Evolutionary conservation across 2,888 invertebrate species (phyloP), one percentile per base, ranked within the genome.

Genomic region (Apodemia mormo): DNA sequence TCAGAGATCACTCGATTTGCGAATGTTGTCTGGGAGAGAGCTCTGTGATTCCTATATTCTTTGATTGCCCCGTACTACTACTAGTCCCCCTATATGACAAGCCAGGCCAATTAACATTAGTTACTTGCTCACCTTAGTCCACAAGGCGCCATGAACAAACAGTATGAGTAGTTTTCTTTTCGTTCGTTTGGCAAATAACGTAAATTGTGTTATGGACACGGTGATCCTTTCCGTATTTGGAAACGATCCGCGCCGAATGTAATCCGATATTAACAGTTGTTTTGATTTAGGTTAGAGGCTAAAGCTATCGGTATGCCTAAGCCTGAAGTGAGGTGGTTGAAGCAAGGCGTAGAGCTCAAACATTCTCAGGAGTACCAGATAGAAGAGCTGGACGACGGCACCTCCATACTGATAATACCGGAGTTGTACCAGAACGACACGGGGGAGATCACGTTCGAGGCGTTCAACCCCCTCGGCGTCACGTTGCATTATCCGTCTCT

Each of bases 341-440:
- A 96, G 86, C 96, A 97, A 84, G 96, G 96, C 68, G 90, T 94
- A 76, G 96, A 97, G 92, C 95, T 98, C 75, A 90, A 94, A 75
- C 95, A 96, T 71, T 96, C 97, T 0, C 95, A 96, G 85, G 97
- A 97, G 90, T 97, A 97, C 88, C 95, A 96, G 83, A 96, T 97
- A 80, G 97, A 97, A 87, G 96, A 97, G 86, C 94, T 96, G 85
- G 96, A 97, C 79, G 97, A 97, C 85, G 97, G 97, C 72, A 97
- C 97, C 61, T 97, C 97, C 12, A 95, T 97, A 74, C 92, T 98
- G 70, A 96, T 96, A 67, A 97, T 98, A 80, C 95, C 96, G 70
- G 97, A 98, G 91, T 96, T 97, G 8, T 97, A 96, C 87, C 96
- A 97, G 78, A 98, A 98, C 85, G 98, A 98, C 85, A 96, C 96